Evolutionary conservation across 2,113 vertebrate genomes (phyloP), one percentile per base, ranked within the genome.

Genomic region (Polypterus bichir): DNA sequence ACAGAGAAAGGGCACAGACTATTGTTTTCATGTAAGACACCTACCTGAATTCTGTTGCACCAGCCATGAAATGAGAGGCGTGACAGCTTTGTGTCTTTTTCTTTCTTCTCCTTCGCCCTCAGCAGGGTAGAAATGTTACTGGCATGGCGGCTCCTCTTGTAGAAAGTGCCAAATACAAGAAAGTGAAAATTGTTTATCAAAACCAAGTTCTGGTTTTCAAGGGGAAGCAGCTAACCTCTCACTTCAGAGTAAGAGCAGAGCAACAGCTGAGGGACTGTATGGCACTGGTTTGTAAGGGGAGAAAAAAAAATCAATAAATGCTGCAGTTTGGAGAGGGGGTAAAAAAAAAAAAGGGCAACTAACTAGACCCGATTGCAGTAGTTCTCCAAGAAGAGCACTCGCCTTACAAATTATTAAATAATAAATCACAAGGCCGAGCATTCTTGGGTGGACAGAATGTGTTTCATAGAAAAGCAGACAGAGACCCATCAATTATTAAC

Each of bases 401-500:
- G 84, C 86, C 86, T 83, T 88, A 87, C 85, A 88, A 88, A 86
- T 83, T 87, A 79, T 86, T 92, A 90, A 92, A 91, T 92, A 92
- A 92, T 92, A 89, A 90, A 92, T 92, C 89, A 91, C 84, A 91
- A 86, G 83, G 86, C 88, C 77, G 85, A 86, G 85, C 82, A 85
- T 89, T 83, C 82, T 86, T 83, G 82, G 84, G 84, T 83, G 89
- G 89, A 89, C 88, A 87, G 88, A 87, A 84, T 83, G 85, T 79
- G 86, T 85, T 87, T 89, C 85, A 85, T 88, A 86, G 88, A 83
- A 82, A 87, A 86, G 87, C 89, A 86, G 86, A 85, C 87, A 81
- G 79, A 79, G 80, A 71, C 71, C 75, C 79, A 88, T 92, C 83
- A 91, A 92, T 92, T 88, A 92, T 92, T 92, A 81, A 91, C 79